These are phyloP conservation scores for Megaleporinus macrocephalus DNA, from an alignment of 2,113 vertebrate genomes.

Conservation along the genomic window DNA sequence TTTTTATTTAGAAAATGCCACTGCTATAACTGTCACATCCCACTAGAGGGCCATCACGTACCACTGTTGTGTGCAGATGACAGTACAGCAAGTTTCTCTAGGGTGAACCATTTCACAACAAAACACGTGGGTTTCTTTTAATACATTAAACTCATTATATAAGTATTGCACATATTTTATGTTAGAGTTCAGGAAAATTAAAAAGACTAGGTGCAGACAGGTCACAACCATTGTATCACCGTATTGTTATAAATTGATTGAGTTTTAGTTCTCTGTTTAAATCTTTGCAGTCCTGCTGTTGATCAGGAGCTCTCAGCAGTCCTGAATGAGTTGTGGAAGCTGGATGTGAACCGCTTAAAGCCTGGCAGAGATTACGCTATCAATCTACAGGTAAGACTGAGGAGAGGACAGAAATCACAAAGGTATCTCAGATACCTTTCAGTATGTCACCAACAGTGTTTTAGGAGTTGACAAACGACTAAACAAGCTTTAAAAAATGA, in stretches of 20 bases:
- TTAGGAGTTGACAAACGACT: not conserved
- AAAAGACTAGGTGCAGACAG: too few relatives aligned
- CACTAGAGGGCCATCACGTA: too few relatives aligned
- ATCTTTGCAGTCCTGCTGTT: slow-evolving; percentile 65
- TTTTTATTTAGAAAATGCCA: too few relatives aligned
- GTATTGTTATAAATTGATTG: not conserved
- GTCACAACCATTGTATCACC: not conserved
- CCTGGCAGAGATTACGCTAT: slow-evolving; percentile 83
- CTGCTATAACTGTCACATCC: too few relatives aligned
- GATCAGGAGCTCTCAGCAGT: slow-evolving; percentile 80
- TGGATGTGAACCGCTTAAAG: slow-evolving; percentile 78
- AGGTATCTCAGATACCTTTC: not conserved
- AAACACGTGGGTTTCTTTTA: too few relatives aligned
- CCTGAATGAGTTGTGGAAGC: slow-evolving; percentile 80
- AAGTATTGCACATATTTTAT: too few relatives aligned
- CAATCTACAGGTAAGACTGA: slow-evolving; percentile 77
- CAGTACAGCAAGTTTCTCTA: too few relatives aligned
- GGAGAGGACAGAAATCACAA: not conserved
- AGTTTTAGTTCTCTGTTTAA: not conserved
- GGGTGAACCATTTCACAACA: too few relatives aligned
- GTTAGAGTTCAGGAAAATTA: too few relatives aligned
- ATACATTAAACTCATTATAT: too few relatives aligned
- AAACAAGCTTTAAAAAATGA: not conserved
- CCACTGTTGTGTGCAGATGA: too few relatives aligned
- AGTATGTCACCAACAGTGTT: not conserved